Evolutionary conservation across 2,888 invertebrate genomes (phyloP), one percentile per base, ranked within the genome.

Genomic region (Venusia cambrica): DNA sequence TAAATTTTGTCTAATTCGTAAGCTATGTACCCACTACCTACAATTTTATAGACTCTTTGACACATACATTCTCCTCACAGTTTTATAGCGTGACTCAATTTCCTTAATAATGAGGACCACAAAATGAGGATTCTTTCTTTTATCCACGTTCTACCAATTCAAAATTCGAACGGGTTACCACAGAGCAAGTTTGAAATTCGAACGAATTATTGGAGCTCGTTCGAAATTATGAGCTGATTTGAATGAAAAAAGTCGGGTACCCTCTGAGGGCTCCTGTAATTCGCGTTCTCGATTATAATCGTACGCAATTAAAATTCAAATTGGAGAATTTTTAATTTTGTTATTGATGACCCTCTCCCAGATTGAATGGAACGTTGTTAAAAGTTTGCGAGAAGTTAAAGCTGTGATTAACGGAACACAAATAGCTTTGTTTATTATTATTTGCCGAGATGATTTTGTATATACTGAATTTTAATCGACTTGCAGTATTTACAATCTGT

Each of bases 301-400:
- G 81, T 66, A 64, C 74, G 81, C 80, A 84, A 85, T 85, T 84
- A 85, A 85, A 83, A 85, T 84, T 84, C 76, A 83, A 84, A 85
- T 83, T 84, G 81, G 79, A 72, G 73, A 75, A 73, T 84, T 85
- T 65, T 84, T 83, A 84, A 85, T 85, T 80, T 84, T 78, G 81
- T 84, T 84, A 84, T 84, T 85, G 84, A 84, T 83, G 81, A 75
- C 67, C 75, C 78, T 73, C 68, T 73, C 68, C 70, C 70, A 71
- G 70, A 68, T 70, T 73, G 69, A 64, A 69, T 71, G 65, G 73
- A 69, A 62, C 67, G 72, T 73, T 74, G 79, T 79, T 79, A 74
- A 77, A 73, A 79, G 63, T 79, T 78, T 62, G 57, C 51, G 54
- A 49, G 59, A 65, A 72, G 63, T 71, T 68, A 53, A 51, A 63